phyloP scores from a whole-genome alignment of 2,113 vertebrate species.

The Dendrocopos noguchii region DNA sequence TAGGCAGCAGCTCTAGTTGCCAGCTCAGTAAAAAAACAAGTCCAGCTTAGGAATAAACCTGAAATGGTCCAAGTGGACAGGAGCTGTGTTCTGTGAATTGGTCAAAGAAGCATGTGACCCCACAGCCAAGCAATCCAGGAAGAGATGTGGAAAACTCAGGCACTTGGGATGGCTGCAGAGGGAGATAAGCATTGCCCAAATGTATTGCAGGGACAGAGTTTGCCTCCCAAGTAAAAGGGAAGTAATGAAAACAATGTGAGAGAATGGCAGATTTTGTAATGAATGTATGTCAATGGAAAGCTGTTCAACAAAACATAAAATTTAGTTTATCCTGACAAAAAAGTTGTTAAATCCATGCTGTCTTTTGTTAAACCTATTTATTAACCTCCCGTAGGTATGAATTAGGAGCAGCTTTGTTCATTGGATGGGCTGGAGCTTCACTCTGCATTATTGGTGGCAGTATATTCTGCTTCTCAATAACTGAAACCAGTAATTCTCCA shows the following conservation, averaged over 20 bases:
- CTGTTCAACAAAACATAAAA: not conserved
- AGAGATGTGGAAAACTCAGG: not conserved
- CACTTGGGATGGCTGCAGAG: rapidly evolving
- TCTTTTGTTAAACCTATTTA: constrained; percentile 23
- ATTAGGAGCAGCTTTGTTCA: constrained; percentile 91
- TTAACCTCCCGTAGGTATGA: constrained; percentile 84
- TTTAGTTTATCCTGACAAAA: not conserved
- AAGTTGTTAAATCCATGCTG: not conserved
- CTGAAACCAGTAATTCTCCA: constrained; percentile 74
- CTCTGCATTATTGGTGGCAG: constrained; percentile 87
- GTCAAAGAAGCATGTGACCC: rapidly evolving
- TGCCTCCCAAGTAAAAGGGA: not conserved
- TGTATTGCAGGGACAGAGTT: not conserved
- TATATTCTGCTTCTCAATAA: constrained; percentile 85
- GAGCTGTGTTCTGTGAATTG: not conserved
- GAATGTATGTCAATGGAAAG: not conserved
- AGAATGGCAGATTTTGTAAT: not conserved
- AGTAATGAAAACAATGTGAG: not conserved
- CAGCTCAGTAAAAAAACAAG: not conserved
- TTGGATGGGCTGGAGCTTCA: constrained; percentile 93
- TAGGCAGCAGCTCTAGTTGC: not conserved
- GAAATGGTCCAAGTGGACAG: not conserved
- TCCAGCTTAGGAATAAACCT: not conserved
- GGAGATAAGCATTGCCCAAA: not conserved
- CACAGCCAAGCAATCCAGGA: not conserved